Percentiles rank a stretch among this genome's conserved stretches.
These are phyloP conservation scores for Agriopis marginaria DNA, from an alignment of 2,888 invertebrate species.

Conservation along the genomic window DNA sequence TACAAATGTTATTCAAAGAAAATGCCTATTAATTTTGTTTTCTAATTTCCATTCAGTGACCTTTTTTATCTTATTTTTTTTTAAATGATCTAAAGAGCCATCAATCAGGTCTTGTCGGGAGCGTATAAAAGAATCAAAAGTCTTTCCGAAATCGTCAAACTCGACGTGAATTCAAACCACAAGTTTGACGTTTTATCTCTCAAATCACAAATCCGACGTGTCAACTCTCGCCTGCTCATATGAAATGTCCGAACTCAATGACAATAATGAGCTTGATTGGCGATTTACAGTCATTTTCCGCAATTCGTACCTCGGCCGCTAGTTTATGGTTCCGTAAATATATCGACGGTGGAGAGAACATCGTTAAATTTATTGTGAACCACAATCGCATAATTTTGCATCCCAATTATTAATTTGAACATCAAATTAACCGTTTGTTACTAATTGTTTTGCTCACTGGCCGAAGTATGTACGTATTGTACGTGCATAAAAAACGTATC, in stretches of 20 bases:
- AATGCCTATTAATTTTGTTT: too few relatives aligned
- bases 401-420: constrained; percentile 7
- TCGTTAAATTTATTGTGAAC: constrained; percentile 18
- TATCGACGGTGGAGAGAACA: constrained; percentile 8
- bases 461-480: too few relatives aligned
- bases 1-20: too few relatives aligned
- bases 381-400: constrained; percentile 18
- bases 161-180: not conserved
- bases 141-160: not conserved
- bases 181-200: not conserved
- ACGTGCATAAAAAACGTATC: too few relatives aligned
- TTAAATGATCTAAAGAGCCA: too few relatives aligned
- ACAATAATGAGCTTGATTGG: constrained; percentile 27
- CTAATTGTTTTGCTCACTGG: too few relatives aligned
- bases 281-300: constrained; percentile 25
- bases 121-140: not conserved
- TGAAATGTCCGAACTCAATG: constrained; percentile 13
- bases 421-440: not conserved
- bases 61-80: too few relatives aligned
- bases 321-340: constrained; percentile 31
- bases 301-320: constrained; percentile 13
- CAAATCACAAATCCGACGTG: constrained; percentile 1
- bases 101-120: too few relatives aligned
- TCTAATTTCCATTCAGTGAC: too few relatives aligned
- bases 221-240: not conserved